Evolutionary conservation across 2,888 invertebrate genomes (phyloP).

Genomic region (Reticulitermes lucifugus): DNA sequence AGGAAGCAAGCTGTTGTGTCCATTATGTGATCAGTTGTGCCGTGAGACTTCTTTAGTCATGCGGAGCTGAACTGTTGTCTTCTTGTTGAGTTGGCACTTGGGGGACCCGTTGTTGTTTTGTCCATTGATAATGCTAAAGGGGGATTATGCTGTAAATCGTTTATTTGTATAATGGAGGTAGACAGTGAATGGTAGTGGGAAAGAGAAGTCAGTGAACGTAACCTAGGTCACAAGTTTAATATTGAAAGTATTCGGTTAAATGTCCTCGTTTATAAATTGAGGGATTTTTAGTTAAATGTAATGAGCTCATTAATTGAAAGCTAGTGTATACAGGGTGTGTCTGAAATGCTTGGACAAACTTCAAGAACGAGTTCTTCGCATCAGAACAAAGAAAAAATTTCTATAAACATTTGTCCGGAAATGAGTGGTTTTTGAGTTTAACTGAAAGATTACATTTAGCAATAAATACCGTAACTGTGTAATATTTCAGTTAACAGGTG

Average conservation of each 20-base stretch:
- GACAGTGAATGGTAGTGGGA: not conserved
- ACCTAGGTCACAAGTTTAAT: not conserved
- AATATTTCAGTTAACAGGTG: too few species aligned
- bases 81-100: not conserved
- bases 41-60: not conserved
- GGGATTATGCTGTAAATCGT: not conserved
- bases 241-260: not conserved
- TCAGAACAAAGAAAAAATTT: too few species aligned
- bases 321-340: too few species aligned
- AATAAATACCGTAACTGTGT: too few species aligned
- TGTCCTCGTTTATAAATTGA: not conserved
- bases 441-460: too few species aligned
- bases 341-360: too few species aligned
- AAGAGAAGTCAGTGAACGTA: constrained; percentile 1
- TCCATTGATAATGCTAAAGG: not conserved
- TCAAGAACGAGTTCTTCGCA: too few species aligned
- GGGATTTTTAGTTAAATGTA: not conserved
- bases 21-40: not conserved
- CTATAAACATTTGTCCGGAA: too few species aligned
- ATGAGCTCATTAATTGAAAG: too few species aligned
- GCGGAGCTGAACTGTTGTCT: not conserved
- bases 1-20: not conserved
- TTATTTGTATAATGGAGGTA: not conserved
- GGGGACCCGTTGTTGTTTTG: not conserved
- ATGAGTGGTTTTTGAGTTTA: too few species aligned